Evolutionary conservation across 1,140 invertebrate species (phyloP).

Genomic region (Dufourea novaeangliae): DNA sequence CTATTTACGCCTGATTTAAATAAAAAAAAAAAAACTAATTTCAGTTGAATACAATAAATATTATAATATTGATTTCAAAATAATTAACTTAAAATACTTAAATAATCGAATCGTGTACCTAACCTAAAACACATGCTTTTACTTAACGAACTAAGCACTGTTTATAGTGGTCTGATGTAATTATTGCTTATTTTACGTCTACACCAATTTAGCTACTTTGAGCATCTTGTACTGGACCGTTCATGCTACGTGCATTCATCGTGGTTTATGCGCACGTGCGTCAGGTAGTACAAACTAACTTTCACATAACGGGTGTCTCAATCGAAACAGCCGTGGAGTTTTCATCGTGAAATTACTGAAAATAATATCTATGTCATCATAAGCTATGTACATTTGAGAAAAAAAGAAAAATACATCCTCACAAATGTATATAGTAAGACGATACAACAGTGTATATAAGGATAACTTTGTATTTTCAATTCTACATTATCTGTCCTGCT

Average conservation of each 20-base stretch:
- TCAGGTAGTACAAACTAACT: slow-evolving; percentile 6
- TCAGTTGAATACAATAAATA: too few species aligned
- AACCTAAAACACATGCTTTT: too few species aligned
- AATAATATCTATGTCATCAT: too few species aligned
- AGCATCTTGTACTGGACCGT: background rate
- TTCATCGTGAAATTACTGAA: background rate
- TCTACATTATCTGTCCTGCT: too few species aligned
- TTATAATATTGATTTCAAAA: too few species aligned
- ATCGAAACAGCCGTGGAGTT: background rate
- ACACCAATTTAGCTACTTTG: slow-evolving; percentile 13
- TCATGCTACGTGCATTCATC: slow-evolving; percentile 19
- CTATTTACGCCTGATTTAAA: background rate
- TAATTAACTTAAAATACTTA: too few species aligned
- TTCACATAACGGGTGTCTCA: slow-evolving; percentile 17
- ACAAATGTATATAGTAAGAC: too few species aligned
- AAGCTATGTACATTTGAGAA: too few species aligned
- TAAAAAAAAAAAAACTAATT: background rate
- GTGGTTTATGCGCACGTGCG: slow-evolving; percentile 7
- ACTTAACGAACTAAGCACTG: background rate
- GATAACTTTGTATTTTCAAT: too few species aligned
- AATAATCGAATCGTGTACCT: too few species aligned
- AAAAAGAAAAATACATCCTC: too few species aligned
- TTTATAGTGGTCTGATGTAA: background rate
- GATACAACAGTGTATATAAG: too few species aligned
- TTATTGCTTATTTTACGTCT: background rate